These are phyloP conservation scores for Meiosimyza platycephala DNA, from an alignment of 2,888 invertebrate genomes.

Conservation along the genomic window DNA sequence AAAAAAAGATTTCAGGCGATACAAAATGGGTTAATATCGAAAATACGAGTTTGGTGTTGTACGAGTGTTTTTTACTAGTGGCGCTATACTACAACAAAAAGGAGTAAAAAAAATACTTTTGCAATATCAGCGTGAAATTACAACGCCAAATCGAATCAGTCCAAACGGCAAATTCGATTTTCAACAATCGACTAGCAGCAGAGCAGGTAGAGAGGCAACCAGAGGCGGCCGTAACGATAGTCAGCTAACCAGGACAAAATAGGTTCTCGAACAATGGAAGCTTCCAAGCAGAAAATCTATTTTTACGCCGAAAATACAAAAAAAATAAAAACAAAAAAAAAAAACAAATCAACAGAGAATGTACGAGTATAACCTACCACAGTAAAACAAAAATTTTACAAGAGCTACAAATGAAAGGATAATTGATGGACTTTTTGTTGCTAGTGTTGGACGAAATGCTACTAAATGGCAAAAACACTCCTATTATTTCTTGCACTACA, in stretches of 20 bases:
- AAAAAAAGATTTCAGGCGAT: no score
- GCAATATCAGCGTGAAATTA: conserved; percentile 61
- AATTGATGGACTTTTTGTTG: conserved; percentile 6
- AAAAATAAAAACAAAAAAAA: conserved; percentile 9
- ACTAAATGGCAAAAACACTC: conserved; percentile 3
- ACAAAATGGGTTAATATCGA: no score
- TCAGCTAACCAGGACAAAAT: conserved; percentile 6
- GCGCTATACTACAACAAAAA: no score
- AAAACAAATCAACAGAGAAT: not conserved
- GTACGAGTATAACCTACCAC: not conserved
- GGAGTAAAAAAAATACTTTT: conserved; percentile 9
- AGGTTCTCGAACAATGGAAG: conserved; percentile 36
- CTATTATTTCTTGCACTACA: no score
- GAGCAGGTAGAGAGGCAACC: conserved; percentile 12
- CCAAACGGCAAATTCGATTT: conserved; percentile 65
- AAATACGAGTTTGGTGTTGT: no score
- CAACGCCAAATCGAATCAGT: conserved; percentile 66
- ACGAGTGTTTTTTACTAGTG: no score
- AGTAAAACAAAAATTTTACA: not conserved
- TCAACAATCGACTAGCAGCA: conserved; percentile 46
- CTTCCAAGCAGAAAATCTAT: conserved; percentile 39
- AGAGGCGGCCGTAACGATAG: not conserved
- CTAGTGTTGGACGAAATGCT: not conserved
- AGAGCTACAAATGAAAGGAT: not conserved
- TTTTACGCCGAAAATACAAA: conserved; percentile 28